These are phyloP conservation scores for Drosophila borealis DNA, from an alignment of 2,888 invertebrate genomes.

Conservation along the genomic window DNA sequence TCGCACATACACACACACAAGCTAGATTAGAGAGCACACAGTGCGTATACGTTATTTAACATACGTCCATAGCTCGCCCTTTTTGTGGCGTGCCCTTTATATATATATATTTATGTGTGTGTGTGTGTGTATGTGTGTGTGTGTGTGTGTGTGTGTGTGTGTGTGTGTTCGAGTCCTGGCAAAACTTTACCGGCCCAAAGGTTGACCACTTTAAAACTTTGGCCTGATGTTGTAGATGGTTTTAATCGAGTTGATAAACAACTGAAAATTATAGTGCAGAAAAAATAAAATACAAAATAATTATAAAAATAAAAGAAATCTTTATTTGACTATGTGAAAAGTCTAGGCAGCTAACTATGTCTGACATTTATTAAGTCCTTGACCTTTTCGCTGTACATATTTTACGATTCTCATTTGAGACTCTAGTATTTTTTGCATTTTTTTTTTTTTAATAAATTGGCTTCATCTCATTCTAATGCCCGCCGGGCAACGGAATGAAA, in stretches of 20 bases:
- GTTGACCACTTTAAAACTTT: conserved; percentile 8
- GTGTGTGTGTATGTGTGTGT: background rate
- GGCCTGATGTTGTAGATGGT: background rate
- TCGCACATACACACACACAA: conserved; percentile 2
- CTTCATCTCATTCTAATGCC: background rate
- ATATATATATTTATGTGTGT: background rate
- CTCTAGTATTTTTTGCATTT: background rate
- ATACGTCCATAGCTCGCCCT: conserved; percentile 20
- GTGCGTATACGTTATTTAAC: conserved; percentile 69
- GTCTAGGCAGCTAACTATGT: conserved; percentile 1
- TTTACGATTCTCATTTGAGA: background rate
- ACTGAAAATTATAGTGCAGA: background rate
- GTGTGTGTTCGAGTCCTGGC: background rate
- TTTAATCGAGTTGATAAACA: conserved; percentile 3
- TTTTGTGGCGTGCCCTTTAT: conserved; percentile 22
- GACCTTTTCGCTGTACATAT: conserved; percentile 1
- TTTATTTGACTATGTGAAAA: background rate
- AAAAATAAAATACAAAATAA: background rate
- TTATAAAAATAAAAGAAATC: background rate
- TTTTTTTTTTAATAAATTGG: conserved; percentile 19
- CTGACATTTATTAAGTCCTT: conserved; percentile 15
- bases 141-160: background rate
- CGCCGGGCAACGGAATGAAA: conserved; percentile 2
- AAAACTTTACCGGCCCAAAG: conserved; percentile 1
- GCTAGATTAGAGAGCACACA: conserved; percentile 57